Percentiles rank a stretch among this genome's conserved stretches.
Conservation (phyloP, 2,797 vertebrate species). For the Myotis planiceps region DNA sequence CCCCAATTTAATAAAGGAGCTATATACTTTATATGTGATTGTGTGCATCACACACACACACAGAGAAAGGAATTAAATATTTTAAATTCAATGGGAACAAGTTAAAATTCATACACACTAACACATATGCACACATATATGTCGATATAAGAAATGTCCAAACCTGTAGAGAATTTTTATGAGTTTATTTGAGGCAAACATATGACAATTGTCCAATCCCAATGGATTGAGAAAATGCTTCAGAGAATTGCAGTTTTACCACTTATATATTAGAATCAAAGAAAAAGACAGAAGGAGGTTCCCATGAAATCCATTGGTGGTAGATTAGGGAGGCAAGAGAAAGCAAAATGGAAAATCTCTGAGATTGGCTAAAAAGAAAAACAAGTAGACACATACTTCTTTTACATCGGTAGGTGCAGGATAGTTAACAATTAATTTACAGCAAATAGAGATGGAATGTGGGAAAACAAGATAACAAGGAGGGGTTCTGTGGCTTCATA, state of each 20-base stretch:
- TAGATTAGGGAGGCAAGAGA: not conserved
- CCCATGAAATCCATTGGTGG: not conserved
- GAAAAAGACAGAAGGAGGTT: not conserved
- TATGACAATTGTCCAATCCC: not conserved
- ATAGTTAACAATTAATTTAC: not conserved
- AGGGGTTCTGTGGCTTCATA: not conserved
- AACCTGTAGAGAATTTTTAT: not conserved
- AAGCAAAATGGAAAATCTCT: not conserved
- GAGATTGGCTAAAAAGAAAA: not conserved
- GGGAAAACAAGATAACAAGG: not conserved
- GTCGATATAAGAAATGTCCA: not conserved
- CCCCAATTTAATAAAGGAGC: slow-evolving; percentile 25
- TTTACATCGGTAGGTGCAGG: no score
- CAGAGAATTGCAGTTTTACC: not conserved
- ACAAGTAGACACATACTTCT: not conserved
- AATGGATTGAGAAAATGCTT: not conserved
- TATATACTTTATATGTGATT: not conserved
- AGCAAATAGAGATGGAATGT: no score
- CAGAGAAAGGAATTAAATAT: not conserved
- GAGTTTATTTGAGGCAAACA: not conserved
- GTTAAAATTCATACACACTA: not conserved
- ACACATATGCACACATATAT: not conserved
- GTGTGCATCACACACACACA: not conserved
- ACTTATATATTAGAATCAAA: not conserved
- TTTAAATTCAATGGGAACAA: not conserved